Evolutionary conservation across 23 tunicate species (phyloP).

Genomic region (Ascidia mentula): DNA sequence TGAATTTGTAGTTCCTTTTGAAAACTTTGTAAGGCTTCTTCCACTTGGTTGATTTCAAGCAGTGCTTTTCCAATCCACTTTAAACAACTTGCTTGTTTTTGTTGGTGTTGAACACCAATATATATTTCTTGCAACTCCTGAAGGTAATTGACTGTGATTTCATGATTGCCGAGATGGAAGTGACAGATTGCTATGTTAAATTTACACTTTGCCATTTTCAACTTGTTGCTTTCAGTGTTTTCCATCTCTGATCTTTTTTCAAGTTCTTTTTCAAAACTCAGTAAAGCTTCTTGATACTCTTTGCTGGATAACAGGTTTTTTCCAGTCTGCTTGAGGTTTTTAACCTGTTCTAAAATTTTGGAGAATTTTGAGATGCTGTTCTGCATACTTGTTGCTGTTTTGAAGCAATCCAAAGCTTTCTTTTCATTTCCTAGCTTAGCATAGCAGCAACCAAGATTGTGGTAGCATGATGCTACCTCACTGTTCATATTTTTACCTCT

Average conservation of each 20-base stretch:
- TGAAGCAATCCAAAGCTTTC: neutral
- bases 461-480: slow-evolving; percentile 1
- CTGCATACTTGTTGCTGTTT: neutral
- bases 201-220: neutral
- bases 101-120: neutral
- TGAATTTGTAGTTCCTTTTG: neutral
- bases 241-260: neutral
- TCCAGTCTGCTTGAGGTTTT: neutral
- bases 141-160: neutral
- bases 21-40: neutral
- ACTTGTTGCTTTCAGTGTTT: neutral
- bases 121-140: neutral
- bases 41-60: neutral
- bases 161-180: neutral
- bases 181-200: neutral
- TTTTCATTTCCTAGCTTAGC: neutral
- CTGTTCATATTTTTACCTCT: neutral
- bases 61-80: neutral
- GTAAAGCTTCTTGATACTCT: neutral
- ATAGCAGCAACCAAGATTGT: neutral
- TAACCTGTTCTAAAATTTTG: neutral
- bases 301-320: neutral
- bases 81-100: neutral
- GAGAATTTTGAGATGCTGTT: neutral
- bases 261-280: neutral